Evolutionary conservation across 2,113 vertebrate species (phyloP), one percentile per base, ranked within the genome.

Genomic region (Cromileptes altivelis): DNA sequence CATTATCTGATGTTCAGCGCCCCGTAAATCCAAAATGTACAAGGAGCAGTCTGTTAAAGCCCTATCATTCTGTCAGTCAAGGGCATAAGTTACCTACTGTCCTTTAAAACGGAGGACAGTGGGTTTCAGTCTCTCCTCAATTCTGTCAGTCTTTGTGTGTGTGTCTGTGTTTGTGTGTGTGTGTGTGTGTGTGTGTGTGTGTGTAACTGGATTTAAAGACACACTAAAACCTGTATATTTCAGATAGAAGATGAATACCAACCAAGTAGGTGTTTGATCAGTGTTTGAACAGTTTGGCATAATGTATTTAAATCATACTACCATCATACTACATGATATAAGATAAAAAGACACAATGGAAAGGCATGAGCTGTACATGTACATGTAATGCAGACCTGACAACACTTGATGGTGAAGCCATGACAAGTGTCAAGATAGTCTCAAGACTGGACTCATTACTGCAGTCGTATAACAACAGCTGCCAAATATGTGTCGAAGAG

Each of bases 1-100:
- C 71, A 75, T 52, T 64, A 73, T 10, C 21, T 61, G 76, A 58
- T 76, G 61, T 77, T 71, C 62, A 80, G 47, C 64, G 64, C 11
- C n/a, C 6, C 6, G 0, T 27, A 52, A 40, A 61, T 74, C 23
- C 60, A 21, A 64, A 68, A 37, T 2, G 0, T 57, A 61, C 18
- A 64, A 12, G 23, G 18, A 62, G 23, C 56, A 50, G 27, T 70
- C 47, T 69, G n/a, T 70, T 45, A 62, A 60, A 60, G 53, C n/a
- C 23, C 4, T 17, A 25, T 76, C 50, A 33, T 53, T 83, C 37
- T 71, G 72, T 63, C 49, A 42, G 27, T 57, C 21, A 61, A 37
- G 25, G 23, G 45, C 27, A 58, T 17, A 18, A 62, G 11, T 62
- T 33, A 70, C 55, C 57, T 19, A 45, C 42, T 45, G 64, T 50